Base-by-base conservation (phyloP, 1,140 invertebrate species). In the Venustaconcha ellipsiformis region DNA sequence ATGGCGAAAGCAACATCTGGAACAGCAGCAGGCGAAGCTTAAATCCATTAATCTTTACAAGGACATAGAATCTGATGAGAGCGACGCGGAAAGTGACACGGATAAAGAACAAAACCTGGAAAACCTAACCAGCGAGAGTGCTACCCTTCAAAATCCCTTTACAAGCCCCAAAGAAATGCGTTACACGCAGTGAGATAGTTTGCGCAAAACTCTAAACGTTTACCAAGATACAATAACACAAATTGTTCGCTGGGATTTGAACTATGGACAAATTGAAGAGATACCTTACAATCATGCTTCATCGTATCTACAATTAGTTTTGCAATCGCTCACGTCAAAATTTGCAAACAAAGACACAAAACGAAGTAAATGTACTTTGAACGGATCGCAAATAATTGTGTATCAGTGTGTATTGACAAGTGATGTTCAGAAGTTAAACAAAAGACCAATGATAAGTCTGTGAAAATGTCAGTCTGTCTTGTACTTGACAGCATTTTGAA, bases 1-100 rank as follows among this genome's bases (percentile, higher is more conserved):
- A 92, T 98, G 96, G 96, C 92, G 97, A 26, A 98, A 98, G 84
- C 95, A 97, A 82, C 95, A 97, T 82, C 90, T 97, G 83, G 96
- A 97, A 87, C 92, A 96, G 78, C 96, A 96, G 58, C 96, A 97
- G 86, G 96, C 97, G 79, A 92, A 95, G 68, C 83, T 91, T 12
- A 91, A 96, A 55, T 94, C 95, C 0, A 92, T 96, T 13, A 80
- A 88, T 72, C 69, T 87, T 57, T 86, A 82, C 72, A 37, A 64
- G 18, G 80, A 84, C 37, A 59, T 67, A 2, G 84, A 83, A 26
- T 77, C 78, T 15, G 82, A 26, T 14, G 37, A 48, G 37, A 76
- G 74, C 37, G 68, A 76, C 13, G 62, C 59, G 17, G 74, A 76
- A 60, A 70, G 68, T 64, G 69, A 76, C 63, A 69, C 70, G 58